Base-by-base conservation (phyloP, 2,113 vertebrate genomes). In the Ochotona curzoniae region DNA sequence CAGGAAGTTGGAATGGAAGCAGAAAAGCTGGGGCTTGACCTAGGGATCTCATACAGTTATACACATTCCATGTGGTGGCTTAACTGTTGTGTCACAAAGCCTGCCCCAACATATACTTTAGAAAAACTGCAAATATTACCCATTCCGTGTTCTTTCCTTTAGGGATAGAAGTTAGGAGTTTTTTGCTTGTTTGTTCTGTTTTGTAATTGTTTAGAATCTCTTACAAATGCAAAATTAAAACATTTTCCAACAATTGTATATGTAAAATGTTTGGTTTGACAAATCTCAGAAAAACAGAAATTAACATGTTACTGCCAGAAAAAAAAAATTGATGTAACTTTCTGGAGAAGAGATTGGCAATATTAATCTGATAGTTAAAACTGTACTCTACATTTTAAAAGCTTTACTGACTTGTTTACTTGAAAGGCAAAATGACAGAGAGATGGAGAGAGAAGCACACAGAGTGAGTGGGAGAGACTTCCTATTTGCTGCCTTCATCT, bases 241-340 rank as follows among this genome's bases (percentile, higher is more conserved):
- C n/a, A 93, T 64, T 83, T 83, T 75, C 69, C 12, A 93, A 87
- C 51, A 70, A 87, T 54, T 8, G 3, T 32, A 76, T n/a, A 54
- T 89, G 67, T 44, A 88, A 88, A 75, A 84, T 90, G 69, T 49
- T 69, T 80, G 83, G 47, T 74, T 70, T 81, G 20, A 93, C 89
- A 91, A 57, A 87, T 64, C 81, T 69, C 38, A 47, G 18, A 90
- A 21, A 88, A 83, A 70, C 51, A 69, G 20, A 76, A 87, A 88
- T 75, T 54, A 75, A n/a, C 30, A 81, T 23, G 54, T 7, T n/a
- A 25, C 32, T 49, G 51, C 63, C 70, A 82, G 30, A 64, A 75
- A 57, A 93, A 90, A n/a, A 83, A 14, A 79, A 93, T 8, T 26
- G 5, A 61, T 67, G 7, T 2, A 81, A 32, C 23, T 66, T 87